Evolutionary conservation across 2,113 vertebrate species (phyloP).

Genomic region (Aegypius monachus): DNA sequence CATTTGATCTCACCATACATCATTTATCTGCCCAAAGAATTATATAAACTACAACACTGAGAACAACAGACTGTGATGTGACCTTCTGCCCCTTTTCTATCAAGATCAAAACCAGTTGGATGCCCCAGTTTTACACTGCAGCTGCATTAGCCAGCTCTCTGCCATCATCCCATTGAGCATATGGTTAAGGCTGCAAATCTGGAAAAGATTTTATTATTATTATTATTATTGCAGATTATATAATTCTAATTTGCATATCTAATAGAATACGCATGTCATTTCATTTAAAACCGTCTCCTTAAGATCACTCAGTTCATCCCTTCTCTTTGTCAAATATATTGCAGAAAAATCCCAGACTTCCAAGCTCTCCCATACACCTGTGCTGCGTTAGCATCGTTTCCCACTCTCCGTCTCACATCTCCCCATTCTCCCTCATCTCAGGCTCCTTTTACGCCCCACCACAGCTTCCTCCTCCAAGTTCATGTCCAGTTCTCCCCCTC

Average conservation of each 20-base stretch:
- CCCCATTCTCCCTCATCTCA: not conserved
- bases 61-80: not conserved
- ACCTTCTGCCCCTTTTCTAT: not conserved
- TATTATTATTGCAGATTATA: not conserved
- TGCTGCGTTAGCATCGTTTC: rapidly evolving
- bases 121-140: not conserved
- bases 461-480: not conserved
- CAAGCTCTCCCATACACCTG: not conserved
- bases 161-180: not conserved
- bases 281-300: not conserved
- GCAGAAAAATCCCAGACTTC: not conserved
- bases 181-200: not conserved
- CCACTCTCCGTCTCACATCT: not conserved
- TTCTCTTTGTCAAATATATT: not conserved
- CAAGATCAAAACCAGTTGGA: conserved; percentile 39
- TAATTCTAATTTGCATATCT: conserved; percentile 21
- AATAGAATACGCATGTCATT: not conserved
- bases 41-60: not conserved
- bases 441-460: not conserved
- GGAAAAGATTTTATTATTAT: not conserved
- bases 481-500: not conserved
- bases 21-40: not conserved
- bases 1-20: not conserved
- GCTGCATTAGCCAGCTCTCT: not conserved
- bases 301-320: not conserved